These are phyloP conservation scores for Scotopteryx bipunctaria DNA, from an alignment of 2,888 invertebrate species.

Conservation along the genomic window DNA sequence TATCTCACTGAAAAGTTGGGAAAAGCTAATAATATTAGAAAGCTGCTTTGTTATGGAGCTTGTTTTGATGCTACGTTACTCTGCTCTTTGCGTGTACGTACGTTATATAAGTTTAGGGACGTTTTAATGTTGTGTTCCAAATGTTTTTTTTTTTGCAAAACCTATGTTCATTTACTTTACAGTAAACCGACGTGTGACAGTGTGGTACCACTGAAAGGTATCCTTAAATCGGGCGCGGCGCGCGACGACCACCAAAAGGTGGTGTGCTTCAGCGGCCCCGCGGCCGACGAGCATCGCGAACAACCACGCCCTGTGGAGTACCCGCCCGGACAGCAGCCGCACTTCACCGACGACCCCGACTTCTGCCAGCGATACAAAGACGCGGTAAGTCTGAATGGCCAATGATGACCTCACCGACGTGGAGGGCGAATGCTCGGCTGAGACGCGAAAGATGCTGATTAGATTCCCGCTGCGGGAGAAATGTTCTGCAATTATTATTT, in stretches of 20 bases:
- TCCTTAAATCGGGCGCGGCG: slow-evolving; percentile 67
- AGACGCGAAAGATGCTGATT: too few species aligned
- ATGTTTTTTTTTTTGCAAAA: background rate
- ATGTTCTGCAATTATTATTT: too few species aligned
- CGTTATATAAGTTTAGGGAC: too few species aligned
- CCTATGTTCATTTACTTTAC: too few species aligned
- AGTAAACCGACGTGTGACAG: slow-evolving; percentile 68
- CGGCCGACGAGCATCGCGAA: slow-evolving; percentile 58
- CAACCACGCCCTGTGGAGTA: slow-evolving; percentile 37
- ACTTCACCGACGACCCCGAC: slow-evolving; percentile 58
- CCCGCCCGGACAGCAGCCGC: slow-evolving; percentile 64
- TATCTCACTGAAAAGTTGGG: slow-evolving; percentile 15
- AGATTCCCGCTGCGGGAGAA: too few species aligned
- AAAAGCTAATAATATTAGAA: slow-evolving; percentile 9
- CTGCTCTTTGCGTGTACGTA: background rate
- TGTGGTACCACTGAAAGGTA: slow-evolving; percentile 68
- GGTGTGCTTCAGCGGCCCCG: slow-evolving; percentile 76
- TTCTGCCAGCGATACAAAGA: slow-evolving; percentile 64
- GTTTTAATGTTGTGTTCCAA: too few species aligned
- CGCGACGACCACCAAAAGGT: slow-evolving; percentile 76
- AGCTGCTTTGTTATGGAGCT: background rate
- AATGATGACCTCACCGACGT: too few species aligned
- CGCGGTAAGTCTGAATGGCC: slow-evolving; percentile 52
- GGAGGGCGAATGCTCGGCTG: too few species aligned
- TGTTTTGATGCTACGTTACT: background rate